A percentile compares a stretch with the other conserved stretches of the same genome.
These are phyloP conservation scores for Lamproptera curius DNA, from an alignment of 2,888 invertebrate species.

Conservation along the genomic window DNA sequence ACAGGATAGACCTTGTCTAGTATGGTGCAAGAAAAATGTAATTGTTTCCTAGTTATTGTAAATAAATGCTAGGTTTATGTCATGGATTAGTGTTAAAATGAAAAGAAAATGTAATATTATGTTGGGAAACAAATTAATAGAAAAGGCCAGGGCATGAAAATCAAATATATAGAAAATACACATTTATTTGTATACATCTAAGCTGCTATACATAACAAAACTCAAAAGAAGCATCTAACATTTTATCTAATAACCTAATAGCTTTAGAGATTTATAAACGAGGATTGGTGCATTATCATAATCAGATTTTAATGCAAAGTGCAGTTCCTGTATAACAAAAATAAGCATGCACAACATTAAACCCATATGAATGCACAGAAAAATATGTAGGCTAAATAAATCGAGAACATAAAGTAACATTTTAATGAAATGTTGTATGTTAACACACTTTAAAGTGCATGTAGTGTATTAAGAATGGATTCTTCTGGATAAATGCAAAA, in stretches of 20 bases:
- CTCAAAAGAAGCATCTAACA: slow-evolving; percentile 34
- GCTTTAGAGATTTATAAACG: not conserved
- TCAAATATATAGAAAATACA: slow-evolving; percentile 39
- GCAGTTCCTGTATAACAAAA: not conserved
- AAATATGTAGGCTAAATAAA: not conserved
- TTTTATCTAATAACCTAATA: not conserved
- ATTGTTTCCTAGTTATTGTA: no score
- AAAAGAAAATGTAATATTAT: no score
- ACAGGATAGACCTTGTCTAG: no score
- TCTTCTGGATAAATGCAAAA: not conserved
- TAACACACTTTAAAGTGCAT: not conserved
- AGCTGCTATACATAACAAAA: slow-evolving; percentile 37
- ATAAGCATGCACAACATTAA: not conserved
- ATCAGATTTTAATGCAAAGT: not conserved
- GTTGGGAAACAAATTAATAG: no score
- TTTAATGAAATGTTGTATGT: not conserved
- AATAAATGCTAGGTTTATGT: no score
- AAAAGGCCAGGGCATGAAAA: slow-evolving; percentile 28
- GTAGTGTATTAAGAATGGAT: not conserved
- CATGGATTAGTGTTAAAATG: no score
- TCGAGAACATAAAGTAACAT: not conserved
- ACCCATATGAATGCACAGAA: not conserved
- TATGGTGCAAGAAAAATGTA: no score
- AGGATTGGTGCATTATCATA: not conserved
- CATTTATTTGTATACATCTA: slow-evolving; percentile 41